Conservation (phyloP, 2,113 vertebrate genomes). For the Serinus canaria region DNA sequence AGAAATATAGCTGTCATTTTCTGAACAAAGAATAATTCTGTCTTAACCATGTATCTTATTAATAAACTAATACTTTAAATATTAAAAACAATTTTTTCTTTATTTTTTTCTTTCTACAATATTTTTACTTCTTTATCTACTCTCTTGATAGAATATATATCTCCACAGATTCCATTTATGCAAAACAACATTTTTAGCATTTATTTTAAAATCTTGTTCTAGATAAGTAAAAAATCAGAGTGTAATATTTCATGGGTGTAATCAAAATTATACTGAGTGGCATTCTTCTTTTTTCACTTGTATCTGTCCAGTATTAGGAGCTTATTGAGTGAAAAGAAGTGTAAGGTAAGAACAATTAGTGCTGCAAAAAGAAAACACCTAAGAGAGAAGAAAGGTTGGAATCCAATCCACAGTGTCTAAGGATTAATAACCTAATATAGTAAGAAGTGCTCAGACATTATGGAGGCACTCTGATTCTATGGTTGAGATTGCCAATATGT, state of each 20-base stretch:
- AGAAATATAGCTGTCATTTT: neutral
- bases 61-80: neutral
- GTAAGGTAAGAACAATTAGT: neutral
- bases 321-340: neutral
- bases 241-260: neutral
- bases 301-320: neutral
- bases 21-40: neutral
- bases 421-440: neutral
- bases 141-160: neutral
- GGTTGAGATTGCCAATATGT: neutral
- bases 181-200: neutral
- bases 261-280: neutral
- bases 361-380: neutral
- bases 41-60: neutral
- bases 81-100: neutral
- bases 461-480: neutral
- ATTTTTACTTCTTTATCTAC: neutral
- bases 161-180: neutral
- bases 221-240: neutral
- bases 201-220: neutral
- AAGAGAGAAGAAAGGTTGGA: neutral
- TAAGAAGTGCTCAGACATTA: neutral
- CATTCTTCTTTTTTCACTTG: neutral
- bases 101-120: neutral
- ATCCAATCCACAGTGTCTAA: neutral